A percentile compares a stretch with the other conserved stretches of the same genome.
Evolutionary conservation across 2,113 vertebrate species (phyloP).

Genomic region (Gasterosteus nipponicus): DNA sequence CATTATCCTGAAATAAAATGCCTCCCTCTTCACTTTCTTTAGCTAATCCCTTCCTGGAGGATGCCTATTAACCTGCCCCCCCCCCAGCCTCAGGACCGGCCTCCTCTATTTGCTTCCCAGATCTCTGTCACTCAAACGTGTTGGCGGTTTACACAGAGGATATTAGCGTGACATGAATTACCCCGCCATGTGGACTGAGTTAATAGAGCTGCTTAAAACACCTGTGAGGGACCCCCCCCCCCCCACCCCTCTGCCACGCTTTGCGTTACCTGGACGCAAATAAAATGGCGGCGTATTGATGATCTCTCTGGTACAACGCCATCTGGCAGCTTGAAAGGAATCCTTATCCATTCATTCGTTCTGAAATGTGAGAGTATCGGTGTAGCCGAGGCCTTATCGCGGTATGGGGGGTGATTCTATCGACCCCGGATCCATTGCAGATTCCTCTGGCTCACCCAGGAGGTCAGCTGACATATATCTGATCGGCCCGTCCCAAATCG

Average conservation of each 20-base stretch:
- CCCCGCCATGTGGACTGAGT: slow-evolving; percentile 41
- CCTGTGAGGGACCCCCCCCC: not conserved
- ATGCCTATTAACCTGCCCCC: slow-evolving; percentile 63
- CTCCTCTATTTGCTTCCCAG: slow-evolving; percentile 58
- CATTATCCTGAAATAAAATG: slow-evolving; percentile 44
- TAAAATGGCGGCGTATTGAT: slow-evolving; percentile 57
- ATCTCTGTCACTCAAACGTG: slow-evolving; percentile 68
- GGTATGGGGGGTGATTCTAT: slow-evolving; percentile 46
- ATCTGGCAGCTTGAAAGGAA: slow-evolving; percentile 71
- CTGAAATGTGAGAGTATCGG: slow-evolving; percentile 52
- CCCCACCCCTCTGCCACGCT: not conserved
- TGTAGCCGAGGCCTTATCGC: slow-evolving; percentile 51
- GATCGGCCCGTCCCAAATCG: slow-evolving; percentile 58
- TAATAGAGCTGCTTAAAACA: slow-evolving; percentile 54
- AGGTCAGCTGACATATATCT: slow-evolving; percentile 70
- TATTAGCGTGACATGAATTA: slow-evolving; percentile 71
- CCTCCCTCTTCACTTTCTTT: slow-evolving; percentile 43
- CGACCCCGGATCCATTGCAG: slow-evolving; percentile 60
- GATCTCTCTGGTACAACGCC: slow-evolving; percentile 56
- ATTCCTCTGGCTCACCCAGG: slow-evolving; percentile 64
- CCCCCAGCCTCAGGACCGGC: slow-evolving; percentile 35
- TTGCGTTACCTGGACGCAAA: slow-evolving; percentile 62
- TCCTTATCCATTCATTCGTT: slow-evolving; percentile 71
- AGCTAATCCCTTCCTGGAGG: slow-evolving; percentile 62
- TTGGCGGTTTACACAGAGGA: slow-evolving; percentile 39